Base-by-base conservation (phyloP, 1,140 invertebrate genomes). In the Catajapyx aquilonaris region DNA sequence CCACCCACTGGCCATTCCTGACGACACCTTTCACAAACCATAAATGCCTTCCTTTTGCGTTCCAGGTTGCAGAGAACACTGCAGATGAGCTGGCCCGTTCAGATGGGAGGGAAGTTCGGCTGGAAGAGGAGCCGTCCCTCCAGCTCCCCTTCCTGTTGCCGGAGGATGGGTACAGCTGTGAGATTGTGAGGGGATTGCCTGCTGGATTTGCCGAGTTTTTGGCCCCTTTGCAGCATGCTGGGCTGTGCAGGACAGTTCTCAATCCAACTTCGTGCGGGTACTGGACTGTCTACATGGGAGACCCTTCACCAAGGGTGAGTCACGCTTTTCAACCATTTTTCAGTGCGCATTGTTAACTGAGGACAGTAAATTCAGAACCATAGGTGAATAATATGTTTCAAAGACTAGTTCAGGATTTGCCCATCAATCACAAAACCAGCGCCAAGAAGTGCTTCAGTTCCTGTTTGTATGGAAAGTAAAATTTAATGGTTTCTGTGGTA, bases 101-200 rank as follows among this genome's bases (percentile, higher is more conserved):
- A 13, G 90, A 97, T 53, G 88, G 87, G 0, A 66, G 84, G 11
- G 79, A 88, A 56, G 76, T 90, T 20, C 25, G 32, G 20, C 48
- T 74, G 7, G 74, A 78, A 47, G 94, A 98, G 58, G 84, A 87
- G 49, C 68, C 73, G 9, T 78, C 87, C 46, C 65, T 97, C 15
- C 77, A 83, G 46, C 61, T 96, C 13, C 85, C 84, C 3, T 77
- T 98, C 37, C 59, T 97, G 4, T 63, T 98, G 10, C 94, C 94
- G 0, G 88, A 94, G 52, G 93, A 98, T 62, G 93, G 93, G 10
- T 98, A 96, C 61, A 91, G 88, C 50, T 93, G 88, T 59, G 91
- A 97, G 60, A 83, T 94, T 28, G 84, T 91, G 32, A 64, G 81
- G 35, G 88, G 88, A 21, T 75, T 93, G 32, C 90, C 90, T 15